A percentile compares a stretch with the other conserved stretches of the same genome.
These are phyloP conservation scores for Telmatochromis sp. DNA, from an alignment of 2,113 vertebrate species.

Conservation along the genomic window DNA sequence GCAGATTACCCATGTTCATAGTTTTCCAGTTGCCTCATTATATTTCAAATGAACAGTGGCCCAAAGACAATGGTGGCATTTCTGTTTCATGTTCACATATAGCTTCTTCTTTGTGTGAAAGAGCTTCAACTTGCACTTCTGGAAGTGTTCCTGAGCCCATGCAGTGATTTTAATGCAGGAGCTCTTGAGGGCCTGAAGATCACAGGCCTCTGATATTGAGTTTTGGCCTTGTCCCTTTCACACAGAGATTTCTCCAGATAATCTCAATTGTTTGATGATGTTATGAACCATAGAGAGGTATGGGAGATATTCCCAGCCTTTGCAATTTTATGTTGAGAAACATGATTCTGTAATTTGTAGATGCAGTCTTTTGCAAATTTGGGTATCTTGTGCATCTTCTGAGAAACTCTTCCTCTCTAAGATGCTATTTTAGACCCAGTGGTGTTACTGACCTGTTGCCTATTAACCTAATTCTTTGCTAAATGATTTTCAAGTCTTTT, in stretches of 20 bases:
- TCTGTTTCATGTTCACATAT: background rate
- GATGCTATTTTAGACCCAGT: background rate
- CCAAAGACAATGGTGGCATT: background rate
- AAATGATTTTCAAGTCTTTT: background rate
- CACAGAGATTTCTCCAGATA: background rate
- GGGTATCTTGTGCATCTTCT: background rate
- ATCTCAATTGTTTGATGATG: background rate
- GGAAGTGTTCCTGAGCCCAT: background rate
- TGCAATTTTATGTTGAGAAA: background rate
- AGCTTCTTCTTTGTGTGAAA: background rate
- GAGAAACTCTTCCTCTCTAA: background rate
- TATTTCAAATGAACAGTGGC: background rate
- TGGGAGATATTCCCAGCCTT: background rate
- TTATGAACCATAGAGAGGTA: fast-evolving
- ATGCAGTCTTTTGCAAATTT: background rate
- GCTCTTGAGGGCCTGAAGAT: background rate
- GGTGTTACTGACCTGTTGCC: background rate
- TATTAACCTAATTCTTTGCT: background rate
- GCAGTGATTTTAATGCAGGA: background rate
- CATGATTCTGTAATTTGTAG: background rate
- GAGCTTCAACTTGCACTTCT: background rate
- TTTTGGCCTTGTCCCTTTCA: background rate
- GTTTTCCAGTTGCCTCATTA: background rate
- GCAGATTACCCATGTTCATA: background rate
- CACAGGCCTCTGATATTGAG: background rate